Percentiles rank a stretch among this genome's conserved stretches.
Evolutionary conservation across 2,113 vertebrate genomes (phyloP).

Genomic region (Thomomys bottae): DNA sequence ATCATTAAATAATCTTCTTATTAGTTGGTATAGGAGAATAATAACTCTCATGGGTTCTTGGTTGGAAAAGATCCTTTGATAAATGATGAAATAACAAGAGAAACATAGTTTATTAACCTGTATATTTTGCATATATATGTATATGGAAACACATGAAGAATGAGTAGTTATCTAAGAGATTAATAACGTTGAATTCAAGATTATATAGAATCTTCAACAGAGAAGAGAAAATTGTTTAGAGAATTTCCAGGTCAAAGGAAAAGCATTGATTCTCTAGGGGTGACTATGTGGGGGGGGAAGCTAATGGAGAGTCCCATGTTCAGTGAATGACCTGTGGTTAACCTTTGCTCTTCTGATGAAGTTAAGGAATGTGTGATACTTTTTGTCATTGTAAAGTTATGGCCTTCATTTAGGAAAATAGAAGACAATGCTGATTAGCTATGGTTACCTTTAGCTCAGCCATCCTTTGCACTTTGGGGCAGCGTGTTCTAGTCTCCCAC

Average conservation of each 20-base stretch:
- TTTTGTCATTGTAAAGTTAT: neutral
- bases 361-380: neutral
- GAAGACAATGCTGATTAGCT: neutral
- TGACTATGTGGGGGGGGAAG: neutral
- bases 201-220: neutral
- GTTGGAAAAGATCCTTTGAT: neutral
- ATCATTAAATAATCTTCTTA: neutral
- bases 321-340: neutral
- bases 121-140: neutral
- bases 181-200: neutral
- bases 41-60: neutral
- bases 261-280: neutral
- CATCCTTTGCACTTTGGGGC: neutral
- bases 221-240: neutral
- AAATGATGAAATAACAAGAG: neutral
- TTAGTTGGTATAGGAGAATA: neutral
- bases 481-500: neutral
- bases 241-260: neutral
- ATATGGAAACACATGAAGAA: too few species aligned
- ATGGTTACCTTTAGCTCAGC: neutral
- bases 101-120: neutral
- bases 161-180: neutral
- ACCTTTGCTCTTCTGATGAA: neutral
- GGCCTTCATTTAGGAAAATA: neutral
- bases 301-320: neutral